These are phyloP conservation scores for Venusia cambrica DNA, from an alignment of 2,888 invertebrate genomes.

Conservation along the genomic window DNA sequence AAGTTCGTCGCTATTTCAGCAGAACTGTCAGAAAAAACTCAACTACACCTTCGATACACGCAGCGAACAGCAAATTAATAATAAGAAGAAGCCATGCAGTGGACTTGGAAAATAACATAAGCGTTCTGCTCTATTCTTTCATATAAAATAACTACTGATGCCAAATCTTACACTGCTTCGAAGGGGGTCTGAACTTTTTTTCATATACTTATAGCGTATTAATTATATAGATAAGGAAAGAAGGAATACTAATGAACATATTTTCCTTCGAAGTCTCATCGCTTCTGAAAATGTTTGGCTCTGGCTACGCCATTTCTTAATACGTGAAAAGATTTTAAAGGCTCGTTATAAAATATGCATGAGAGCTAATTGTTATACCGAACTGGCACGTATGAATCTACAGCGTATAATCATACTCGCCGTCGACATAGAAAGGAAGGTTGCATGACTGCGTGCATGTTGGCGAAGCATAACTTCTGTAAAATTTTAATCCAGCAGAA, in stretches of 20 bases:
- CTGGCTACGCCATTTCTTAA: conserved; percentile 14
- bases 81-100: too few species aligned
- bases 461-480: conserved; percentile 38
- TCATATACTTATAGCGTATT: too few species aligned
- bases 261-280: conserved; percentile 20
- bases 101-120: too few species aligned
- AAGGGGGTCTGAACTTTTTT: too few species aligned
- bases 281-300: conserved; percentile 15
- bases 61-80: conserved; percentile 11
- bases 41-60: conserved; percentile 11
- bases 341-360: conserved; percentile 20
- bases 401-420: conserved; percentile 25
- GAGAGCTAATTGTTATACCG: conserved; percentile 27
- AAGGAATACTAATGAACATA: conserved; percentile 22
- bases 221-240: too few species aligned
- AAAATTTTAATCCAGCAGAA: conserved; percentile 37
- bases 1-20: conserved; percentile 18
- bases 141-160: too few species aligned
- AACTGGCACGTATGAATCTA: conserved; percentile 23
- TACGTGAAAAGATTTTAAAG: conserved; percentile 11
- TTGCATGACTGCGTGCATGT: conserved; percentile 46
- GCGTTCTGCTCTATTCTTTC: too few species aligned
- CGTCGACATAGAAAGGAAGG: conserved; percentile 37
- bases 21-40: conserved; percentile 14
- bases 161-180: too few species aligned